Base-by-base conservation (phyloP, 2,113 vertebrate species). In the Hemichromis elongatus region DNA sequence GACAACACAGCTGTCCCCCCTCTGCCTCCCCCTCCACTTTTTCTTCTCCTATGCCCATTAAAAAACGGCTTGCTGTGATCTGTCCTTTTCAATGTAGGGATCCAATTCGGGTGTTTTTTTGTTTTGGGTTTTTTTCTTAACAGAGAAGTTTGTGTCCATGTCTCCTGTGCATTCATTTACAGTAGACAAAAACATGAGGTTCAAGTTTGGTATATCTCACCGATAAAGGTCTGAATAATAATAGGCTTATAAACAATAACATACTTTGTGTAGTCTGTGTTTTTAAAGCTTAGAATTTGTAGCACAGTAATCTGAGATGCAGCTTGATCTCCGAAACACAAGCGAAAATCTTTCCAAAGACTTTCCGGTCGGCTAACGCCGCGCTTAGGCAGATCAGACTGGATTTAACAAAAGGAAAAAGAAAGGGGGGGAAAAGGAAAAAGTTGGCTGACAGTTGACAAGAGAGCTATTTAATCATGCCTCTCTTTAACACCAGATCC, bases 401-500 rank as follows among this genome's bases (percentile, higher is more conserved):
- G 84, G 91, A 92, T 85, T 85, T 53, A 30, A 57, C 16, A 59
- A 18, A 9, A 2, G 2, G 26, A 56, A 26, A 26, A 53, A n/a
- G 1, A 19, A 19, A 92, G 3, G 0, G 9, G 0, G 12, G 7
- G 40, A 21, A 66, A 82, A 18, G 77, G 81, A 82, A 81, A 70
- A 87, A 55, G 87, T 96, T 93, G 93, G 2, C 75, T 86, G 68
- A 78, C 91, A 84, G 94, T 96, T 96, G 87, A 90, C 91, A 88
- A 86, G 89, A 86, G 54, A 89, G 86, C 90, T 87, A 77, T 91
- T 95, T 95, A 96, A 96, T 96, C 87, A 45, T 81, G 85, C 79
- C 68, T 5, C 40, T 45, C 66, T 26, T 61, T 80, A 81, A 88
- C 85, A 91, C 80, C 91, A 88, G 94, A 88, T 88, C 84, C 79